Evolutionary conservation across 2,797 vertebrate genomes (phyloP).

Genomic region (Paramormyrops hopkinsi): DNA sequence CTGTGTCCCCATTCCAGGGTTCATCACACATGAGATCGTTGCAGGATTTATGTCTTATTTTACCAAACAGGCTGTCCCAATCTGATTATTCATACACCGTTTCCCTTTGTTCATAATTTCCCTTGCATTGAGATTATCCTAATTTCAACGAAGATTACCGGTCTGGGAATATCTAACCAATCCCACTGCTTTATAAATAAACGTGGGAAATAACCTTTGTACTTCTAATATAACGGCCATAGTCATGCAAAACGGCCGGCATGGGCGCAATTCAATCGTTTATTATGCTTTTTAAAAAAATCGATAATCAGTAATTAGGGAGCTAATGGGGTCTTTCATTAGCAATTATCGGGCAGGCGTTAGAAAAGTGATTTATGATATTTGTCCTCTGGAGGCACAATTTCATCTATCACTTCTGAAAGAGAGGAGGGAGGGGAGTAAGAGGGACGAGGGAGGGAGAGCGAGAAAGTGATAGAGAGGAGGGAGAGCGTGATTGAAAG

Average conservation of each 20-base stretch:
- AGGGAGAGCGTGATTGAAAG: conserved; percentile 31
- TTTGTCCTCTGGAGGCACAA: conserved; percentile 31
- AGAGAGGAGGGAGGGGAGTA: conserved; percentile 46
- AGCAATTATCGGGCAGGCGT: not conserved
- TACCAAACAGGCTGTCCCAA: not conserved
- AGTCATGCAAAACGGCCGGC: not conserved
- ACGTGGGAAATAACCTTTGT: not conserved
- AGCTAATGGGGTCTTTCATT: not conserved
- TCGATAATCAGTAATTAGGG: not conserved
- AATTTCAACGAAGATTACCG: not conserved
- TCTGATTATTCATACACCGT: not conserved
- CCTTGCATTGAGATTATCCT: not conserved
- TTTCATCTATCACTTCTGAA: conserved; percentile 30
- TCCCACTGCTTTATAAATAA: not conserved
- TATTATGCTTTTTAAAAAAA: not conserved
- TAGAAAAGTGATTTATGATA: conserved; percentile 43
- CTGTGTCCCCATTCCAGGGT: not conserved
- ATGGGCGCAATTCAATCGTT: not conserved
- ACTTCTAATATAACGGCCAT: not conserved
- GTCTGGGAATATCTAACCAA: not conserved
- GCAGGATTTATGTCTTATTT: not conserved
- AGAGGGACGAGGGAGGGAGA: conserved; percentile 43
- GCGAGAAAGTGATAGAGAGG: conserved; percentile 46
- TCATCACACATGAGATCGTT: not conserved
- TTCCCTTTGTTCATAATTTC: not conserved